Percentiles rank a stretch among this genome's conserved stretches.
Conservation (phyloP, 2,797 vertebrate species). For the Picus viridis region DNA sequence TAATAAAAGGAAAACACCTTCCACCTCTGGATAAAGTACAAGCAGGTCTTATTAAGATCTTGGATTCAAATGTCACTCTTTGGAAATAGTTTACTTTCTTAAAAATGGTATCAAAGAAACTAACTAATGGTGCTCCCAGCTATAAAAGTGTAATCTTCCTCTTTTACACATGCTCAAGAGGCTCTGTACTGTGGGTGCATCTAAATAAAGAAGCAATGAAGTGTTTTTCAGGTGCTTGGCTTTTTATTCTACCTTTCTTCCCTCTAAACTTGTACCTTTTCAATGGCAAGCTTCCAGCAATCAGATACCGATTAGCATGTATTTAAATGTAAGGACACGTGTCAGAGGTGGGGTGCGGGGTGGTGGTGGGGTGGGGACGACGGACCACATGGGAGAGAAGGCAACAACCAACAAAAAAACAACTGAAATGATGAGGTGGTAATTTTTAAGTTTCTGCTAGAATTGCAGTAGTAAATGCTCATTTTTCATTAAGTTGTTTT, state of each 20-base stretch:
- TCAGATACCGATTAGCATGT: accelerated
- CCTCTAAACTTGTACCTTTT: not conserved
- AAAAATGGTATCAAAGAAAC: constrained; percentile 69
- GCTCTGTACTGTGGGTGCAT: constrained; percentile 77
- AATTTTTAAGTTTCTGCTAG: not conserved
- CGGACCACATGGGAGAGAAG: too few relatives aligned
- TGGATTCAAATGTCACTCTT: constrained; percentile 73
- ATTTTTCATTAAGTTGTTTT: not conserved
- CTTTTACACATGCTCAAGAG: constrained; percentile 69
- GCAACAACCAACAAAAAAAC: too few relatives aligned
- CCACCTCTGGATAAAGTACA: constrained; percentile 58
- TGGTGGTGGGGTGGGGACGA: too few relatives aligned
- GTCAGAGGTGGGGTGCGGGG: too few relatives aligned
- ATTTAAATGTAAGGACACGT: not conserved
- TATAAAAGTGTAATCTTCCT: constrained; percentile 75
- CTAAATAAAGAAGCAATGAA: constrained; percentile 79
- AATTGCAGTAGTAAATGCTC: accelerated
- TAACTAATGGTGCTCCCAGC: constrained; percentile 74
- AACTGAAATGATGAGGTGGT: not conserved
- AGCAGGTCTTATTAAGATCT: constrained; percentile 68
- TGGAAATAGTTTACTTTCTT: constrained; percentile 72
- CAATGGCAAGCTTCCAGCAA: not conserved
- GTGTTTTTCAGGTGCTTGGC: constrained; percentile 73
- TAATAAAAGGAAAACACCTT: constrained; percentile 58
- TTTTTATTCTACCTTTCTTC: constrained; percentile 54